Evolutionary conservation across 2,888 invertebrate genomes (phyloP), one percentile per base, ranked within the genome.

Genomic region (Pseudolycoriella hygida): DNA sequence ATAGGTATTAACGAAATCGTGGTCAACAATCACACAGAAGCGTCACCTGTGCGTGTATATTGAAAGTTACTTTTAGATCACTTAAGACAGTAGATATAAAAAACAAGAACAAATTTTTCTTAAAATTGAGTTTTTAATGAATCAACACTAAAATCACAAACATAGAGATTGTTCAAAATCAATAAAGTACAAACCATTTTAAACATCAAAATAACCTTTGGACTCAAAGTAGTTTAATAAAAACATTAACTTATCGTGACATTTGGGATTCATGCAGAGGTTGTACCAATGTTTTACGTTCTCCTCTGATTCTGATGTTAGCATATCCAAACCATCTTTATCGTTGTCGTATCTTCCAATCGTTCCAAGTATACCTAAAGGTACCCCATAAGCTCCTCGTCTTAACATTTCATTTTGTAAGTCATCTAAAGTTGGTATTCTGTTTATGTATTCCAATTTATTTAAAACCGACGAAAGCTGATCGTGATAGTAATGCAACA

Each of bases 181-280:
- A n/a, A n/a, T n/a, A n/a, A n/a, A n/a, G n/a, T n/a, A n/a, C n/a
- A n/a, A n/a, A n/a, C n/a, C n/a, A n/a, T n/a, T n/a, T n/a, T n/a
- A n/a, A n/a, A 25, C 8, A 17, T 46, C 40, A 14, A 46, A 32
- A 19, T 43, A 39, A 15, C 47, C 47, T 40, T 47, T 47, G 11
- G 40, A 19, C 34, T 44, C 37, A 14, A 42, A 47, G 30, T 44
- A 47, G 34, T 38, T 15, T 6, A 47, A 31, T 11, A 44, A 17
- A 37, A 41, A 44, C 15, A 18, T 14, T 4, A 47, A 12, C 18
- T 37, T 17, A 1, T 30, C 14, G 14, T 38, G 40, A 40, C 44
- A 44, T 10, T 40, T 30, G 2, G 11, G 17, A 43, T 46, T 39
- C 11, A 4, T 17, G n/a, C 42, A 40, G 15, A 40, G 17, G 12